phyloP scores from a whole-genome alignment of 2,888 invertebrate genomes.

The Ditula angustiorana region DNA sequence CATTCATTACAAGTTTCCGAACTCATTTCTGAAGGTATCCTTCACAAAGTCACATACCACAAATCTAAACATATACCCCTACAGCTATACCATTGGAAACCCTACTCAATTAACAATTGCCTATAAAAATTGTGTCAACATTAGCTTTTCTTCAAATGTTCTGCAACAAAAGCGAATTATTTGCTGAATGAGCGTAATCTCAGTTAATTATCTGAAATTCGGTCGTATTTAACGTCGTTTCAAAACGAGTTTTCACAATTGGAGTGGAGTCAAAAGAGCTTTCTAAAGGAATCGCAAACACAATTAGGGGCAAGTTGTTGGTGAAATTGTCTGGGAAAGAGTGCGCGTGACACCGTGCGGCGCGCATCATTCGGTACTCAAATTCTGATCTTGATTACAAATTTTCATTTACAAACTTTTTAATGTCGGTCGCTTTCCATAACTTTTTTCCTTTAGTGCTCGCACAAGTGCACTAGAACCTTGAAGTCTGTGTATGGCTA shows the following conservation, averaged over 20 bases:
- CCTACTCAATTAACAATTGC: constrained; percentile 23
- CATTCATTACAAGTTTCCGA: background rate
- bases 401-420: background rate
- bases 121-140: constrained; percentile 45
- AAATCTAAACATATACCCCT: background rate
- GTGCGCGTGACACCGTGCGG: constrained; percentile 62
- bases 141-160: constrained; percentile 56
- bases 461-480: too few species aligned
- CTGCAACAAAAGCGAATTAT: constrained; percentile 73
- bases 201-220: constrained; percentile 82
- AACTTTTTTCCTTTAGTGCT: too few species aligned
- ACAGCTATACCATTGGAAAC: constrained; percentile 1
- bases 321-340: constrained; percentile 72
- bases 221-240: constrained; percentile 79
- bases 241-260: constrained; percentile 77
- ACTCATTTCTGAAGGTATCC: background rate
- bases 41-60: background rate
- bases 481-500: too few species aligned
- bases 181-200: constrained; percentile 75
- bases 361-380: constrained; percentile 44
- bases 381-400: constrained; percentile 5
- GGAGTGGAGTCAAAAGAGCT: constrained; percentile 76
- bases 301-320: constrained; percentile 78
- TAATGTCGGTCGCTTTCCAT: too few species aligned
- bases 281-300: constrained; percentile 80